A percentile compares a stretch with the other conserved stretches of the same genome.
Evolutionary conservation across 2,113 vertebrate genomes (phyloP).

Genomic region (Anhinga rufa): DNA sequence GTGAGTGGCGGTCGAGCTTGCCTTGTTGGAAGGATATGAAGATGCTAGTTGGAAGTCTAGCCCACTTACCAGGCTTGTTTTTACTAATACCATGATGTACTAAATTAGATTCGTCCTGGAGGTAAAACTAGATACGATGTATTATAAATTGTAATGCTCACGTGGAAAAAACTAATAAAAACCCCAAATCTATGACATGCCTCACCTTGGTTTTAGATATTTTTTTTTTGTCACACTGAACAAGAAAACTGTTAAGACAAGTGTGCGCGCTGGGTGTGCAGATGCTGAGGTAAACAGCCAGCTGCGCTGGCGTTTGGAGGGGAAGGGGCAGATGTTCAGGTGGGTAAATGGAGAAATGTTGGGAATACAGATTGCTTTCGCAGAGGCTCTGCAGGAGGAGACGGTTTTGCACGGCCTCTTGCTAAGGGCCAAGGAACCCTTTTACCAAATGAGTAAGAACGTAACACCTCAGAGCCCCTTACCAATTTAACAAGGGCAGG

Average conservation of each 20-base stretch:
- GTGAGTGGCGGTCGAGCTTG: constrained; percentile 75
- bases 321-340: neutral
- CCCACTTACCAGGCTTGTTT: constrained; percentile 75
- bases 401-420: neutral
- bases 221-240: neutral
- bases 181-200: constrained; percentile 44
- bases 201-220: constrained; percentile 12
- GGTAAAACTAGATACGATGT: constrained; percentile 82
- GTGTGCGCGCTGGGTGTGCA: accelerated
- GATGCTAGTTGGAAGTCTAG: constrained; percentile 71
- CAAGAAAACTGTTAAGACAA: neutral
- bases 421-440: neutral
- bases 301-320: accelerated
- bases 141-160: constrained; percentile 88
- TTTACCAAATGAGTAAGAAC: neutral
- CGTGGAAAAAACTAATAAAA: constrained; percentile 90
- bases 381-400: neutral
- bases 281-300: accelerated
- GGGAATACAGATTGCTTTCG: neutral
- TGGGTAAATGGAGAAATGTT: neutral
- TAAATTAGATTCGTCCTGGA: constrained; percentile 77
- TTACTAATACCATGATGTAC: constrained; percentile 84
- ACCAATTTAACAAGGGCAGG: neutral
- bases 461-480: neutral
- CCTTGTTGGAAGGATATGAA: constrained; percentile 68